phyloP scores from a whole-genome alignment of 2,888 invertebrate genomes.

The Platypus cylindrus region DNA sequence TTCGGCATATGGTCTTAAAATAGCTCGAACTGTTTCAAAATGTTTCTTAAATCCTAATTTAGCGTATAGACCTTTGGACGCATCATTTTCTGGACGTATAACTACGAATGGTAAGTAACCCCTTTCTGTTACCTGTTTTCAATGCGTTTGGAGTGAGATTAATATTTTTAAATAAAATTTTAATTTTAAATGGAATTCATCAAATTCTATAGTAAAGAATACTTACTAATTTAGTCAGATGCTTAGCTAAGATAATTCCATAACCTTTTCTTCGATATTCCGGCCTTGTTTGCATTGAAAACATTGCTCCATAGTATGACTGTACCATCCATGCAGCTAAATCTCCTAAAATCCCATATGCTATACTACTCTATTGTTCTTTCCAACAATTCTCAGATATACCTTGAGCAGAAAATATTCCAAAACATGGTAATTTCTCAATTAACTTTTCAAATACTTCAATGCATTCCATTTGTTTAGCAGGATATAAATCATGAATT shows the following conservation, averaged over 20 bases:
- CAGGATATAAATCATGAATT: constrained; percentile 77
- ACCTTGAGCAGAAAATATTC: constrained; percentile 51
- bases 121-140: constrained; percentile 28
- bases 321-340: constrained; percentile 86
- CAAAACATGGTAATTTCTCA: constrained; percentile 65
- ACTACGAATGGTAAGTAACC: constrained; percentile 76
- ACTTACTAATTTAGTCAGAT: constrained; percentile 35
- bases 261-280: constrained; percentile 40
- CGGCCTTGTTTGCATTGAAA: constrained; percentile 71
- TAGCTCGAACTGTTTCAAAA: constrained; percentile 69
- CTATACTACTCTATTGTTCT: too few relatives aligned
- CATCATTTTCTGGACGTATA: constrained; percentile 77
- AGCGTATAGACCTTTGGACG: constrained; percentile 65
- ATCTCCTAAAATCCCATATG: constrained; percentile 38
- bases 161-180: constrained; percentile 3
- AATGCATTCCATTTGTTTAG: constrained; percentile 76
- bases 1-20: constrained; percentile 47
- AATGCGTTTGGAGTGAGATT: too few relatives aligned
- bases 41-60: constrained; percentile 72
- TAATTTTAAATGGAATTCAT: background rate
- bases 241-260: constrained; percentile 60
- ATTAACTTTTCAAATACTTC: constrained; percentile 67
- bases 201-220: background rate
- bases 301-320: constrained; percentile 84
- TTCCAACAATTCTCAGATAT: background rate